Conservation (phyloP, 2,113 vertebrate genomes). For the Nesogale talazaci region DNA sequence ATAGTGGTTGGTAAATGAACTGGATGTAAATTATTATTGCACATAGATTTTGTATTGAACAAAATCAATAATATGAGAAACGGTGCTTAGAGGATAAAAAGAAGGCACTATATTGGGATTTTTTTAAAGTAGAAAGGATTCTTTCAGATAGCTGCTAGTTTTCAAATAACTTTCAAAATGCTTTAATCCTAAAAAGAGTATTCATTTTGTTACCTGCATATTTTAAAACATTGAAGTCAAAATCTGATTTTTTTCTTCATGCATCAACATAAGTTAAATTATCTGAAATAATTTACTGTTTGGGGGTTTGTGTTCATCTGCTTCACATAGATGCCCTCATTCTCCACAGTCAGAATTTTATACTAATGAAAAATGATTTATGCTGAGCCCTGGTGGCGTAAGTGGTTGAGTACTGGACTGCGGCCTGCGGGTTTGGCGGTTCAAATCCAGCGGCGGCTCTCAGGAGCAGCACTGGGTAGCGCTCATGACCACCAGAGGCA, state of each 20-base stretch:
- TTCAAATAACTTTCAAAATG: slow-evolving; percentile 69
- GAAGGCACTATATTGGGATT: slow-evolving; percentile 63
- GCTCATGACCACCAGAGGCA: too few relatives aligned
- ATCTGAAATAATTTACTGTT: slow-evolving; percentile 63
- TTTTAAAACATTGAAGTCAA: slow-evolving; percentile 64
- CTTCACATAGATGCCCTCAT: slow-evolving; percentile 66
- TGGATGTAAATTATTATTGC: slow-evolving; percentile 54
- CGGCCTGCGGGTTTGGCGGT: too few relatives aligned
- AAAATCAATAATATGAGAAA: slow-evolving; percentile 42
- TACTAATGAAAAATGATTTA: slow-evolving; percentile 71
- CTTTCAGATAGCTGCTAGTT: slow-evolving; percentile 67
- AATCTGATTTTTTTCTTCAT: background rate
- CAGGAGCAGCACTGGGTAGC: too few relatives aligned
- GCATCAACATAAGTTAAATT: background rate
- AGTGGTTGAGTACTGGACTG: too few relatives aligned
- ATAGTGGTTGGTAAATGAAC: slow-evolving; percentile 1
- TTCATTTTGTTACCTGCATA: slow-evolving; percentile 71
- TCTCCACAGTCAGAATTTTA: slow-evolving; percentile 70
- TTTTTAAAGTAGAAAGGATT: slow-evolving; percentile 70
- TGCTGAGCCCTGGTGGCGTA: too few relatives aligned
- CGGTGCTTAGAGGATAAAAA: slow-evolving; percentile 66
- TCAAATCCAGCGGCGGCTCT: too few relatives aligned
- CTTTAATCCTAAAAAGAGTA: slow-evolving; percentile 69
- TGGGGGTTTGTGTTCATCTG: slow-evolving; percentile 63
- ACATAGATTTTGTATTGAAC: slow-evolving; percentile 45